Evolutionary conservation across 2,888 invertebrate species (phyloP).

Genomic region (Drosophila quinaria): DNA sequence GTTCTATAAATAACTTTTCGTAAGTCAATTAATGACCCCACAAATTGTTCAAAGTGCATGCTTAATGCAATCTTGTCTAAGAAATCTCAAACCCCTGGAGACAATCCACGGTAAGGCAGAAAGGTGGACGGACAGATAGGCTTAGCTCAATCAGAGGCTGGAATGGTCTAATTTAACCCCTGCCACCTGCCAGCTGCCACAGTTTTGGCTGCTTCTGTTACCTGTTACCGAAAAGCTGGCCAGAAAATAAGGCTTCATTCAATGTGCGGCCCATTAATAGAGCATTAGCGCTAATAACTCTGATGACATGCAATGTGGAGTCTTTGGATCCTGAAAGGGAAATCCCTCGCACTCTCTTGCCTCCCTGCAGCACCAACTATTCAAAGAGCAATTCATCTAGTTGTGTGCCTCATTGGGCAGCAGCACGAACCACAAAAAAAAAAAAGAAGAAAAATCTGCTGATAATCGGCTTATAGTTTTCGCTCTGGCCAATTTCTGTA

Average conservation of each 20-base stretch:
- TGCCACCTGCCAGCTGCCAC: neutral
- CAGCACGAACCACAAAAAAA: neutral
- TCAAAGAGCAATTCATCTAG: constrained; percentile 62
- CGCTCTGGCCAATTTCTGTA: constrained; percentile 59
- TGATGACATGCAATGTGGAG: constrained; percentile 68
- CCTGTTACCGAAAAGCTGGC: constrained; percentile 8
- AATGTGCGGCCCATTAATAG: constrained; percentile 53
- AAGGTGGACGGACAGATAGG: constrained; percentile 7
- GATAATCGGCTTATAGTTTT: constrained; percentile 74
- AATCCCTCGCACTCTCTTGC: too few relatives aligned
- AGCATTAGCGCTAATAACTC: constrained; percentile 68
- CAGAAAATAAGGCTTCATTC: constrained; percentile 13
- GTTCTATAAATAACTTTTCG: neutral
- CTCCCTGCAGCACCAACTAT: constrained; percentile 33
- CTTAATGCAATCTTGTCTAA: constrained; percentile 13
- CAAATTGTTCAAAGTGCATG: constrained; percentile 15
- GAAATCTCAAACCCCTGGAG: constrained; percentile 5
- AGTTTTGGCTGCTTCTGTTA: constrained; percentile 14
- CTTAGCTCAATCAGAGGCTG: constrained; percentile 1
- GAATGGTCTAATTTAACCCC: constrained; percentile 34
- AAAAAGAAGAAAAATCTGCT: constrained; percentile 50
- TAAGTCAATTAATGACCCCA: neutral
- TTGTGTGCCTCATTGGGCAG: constrained; percentile 54
- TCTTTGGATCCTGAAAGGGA: neutral
- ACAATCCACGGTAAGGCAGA: neutral